Percentiles rank a stretch among this genome's conserved stretches.
Evolutionary conservation across 2,888 invertebrate genomes (phyloP).

Genomic region (Penaeus monodon): DNA sequence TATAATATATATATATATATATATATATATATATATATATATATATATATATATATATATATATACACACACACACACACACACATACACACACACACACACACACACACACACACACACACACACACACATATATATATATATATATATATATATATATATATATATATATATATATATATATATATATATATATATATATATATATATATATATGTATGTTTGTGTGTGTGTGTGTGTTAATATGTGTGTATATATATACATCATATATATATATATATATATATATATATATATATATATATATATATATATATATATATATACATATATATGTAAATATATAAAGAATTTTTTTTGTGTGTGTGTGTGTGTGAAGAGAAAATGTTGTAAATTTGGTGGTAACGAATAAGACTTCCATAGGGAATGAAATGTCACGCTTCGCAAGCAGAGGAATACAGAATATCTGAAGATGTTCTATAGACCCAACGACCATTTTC

Average conservation of each 20-base stretch:
- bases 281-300: conserved; percentile 28
- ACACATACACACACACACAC: neutral
- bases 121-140: conserved; percentile 1
- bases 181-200: conserved; percentile 29
- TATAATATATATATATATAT: neutral
- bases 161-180: conserved; percentile 19
- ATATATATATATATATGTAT: conserved; percentile 33
- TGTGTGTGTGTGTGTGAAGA: too few relatives aligned
- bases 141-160: neutral
- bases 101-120: neutral
- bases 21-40: conserved; percentile 30
- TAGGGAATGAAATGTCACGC: too few relatives aligned
- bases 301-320: conserved; percentile 31
- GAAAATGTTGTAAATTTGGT: too few relatives aligned
- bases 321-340: conserved; percentile 23
- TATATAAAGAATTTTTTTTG: neutral
- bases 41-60: conserved; percentile 32
- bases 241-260: too few relatives aligned
- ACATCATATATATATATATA: conserved; percentile 13
- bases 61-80: neutral
- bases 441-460: too few relatives aligned
- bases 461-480: too few relatives aligned
- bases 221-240: too few relatives aligned
- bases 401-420: too few relatives aligned
- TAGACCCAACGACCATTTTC: too few relatives aligned